Conservation (phyloP, 1,140 invertebrate genomes). For the Drosophila pandora region DNA sequence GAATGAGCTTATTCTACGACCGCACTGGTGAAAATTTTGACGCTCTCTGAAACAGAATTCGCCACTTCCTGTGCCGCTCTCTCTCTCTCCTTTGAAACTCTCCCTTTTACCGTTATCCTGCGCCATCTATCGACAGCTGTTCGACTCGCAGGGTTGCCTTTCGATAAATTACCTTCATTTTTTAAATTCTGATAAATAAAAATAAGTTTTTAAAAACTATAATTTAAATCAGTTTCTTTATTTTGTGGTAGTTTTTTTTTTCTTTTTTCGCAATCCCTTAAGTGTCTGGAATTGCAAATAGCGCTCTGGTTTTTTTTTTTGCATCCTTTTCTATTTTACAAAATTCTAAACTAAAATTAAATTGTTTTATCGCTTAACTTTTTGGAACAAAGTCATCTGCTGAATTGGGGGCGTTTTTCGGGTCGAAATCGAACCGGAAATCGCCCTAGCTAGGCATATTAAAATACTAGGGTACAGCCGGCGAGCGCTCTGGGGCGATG, state of each 20-base stretch:
- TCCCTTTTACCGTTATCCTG: conserved; percentile 46
- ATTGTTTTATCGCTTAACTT: conserved; percentile 53
- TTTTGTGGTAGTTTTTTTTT: conserved; percentile 27
- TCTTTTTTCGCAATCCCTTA: conserved; percentile 19
- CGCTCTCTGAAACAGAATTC: conserved; percentile 53
- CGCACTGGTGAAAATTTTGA: conserved; percentile 71
- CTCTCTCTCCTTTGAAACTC: neutral
- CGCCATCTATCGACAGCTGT: conserved; percentile 58
- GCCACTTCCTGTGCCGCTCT: conserved; percentile 15
- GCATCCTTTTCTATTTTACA: conserved; percentile 61
- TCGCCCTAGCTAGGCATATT: conserved; percentile 22
- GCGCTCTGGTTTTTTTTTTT: conserved; percentile 2
- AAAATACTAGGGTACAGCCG: conserved; percentile 72
- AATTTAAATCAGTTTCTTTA: conserved; percentile 44
- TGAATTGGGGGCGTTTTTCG: conserved; percentile 43
- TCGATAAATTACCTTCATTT: conserved; percentile 2
- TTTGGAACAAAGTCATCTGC: conserved; percentile 65
- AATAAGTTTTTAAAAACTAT: neutral
- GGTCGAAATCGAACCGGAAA: conserved; percentile 12
- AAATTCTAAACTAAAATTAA: conserved; percentile 70
- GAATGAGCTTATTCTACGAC: conserved; percentile 41
- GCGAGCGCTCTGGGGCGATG: conserved; percentile 13
- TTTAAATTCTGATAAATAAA: neutral
- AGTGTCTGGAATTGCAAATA: conserved; percentile 28
- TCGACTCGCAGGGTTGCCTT: conserved; percentile 23